A percentile compares a stretch with the other conserved stretches of the same genome.
Conservation (phyloP, 2,113 vertebrate genomes). For the Pheucticus melanocephalus region DNA sequence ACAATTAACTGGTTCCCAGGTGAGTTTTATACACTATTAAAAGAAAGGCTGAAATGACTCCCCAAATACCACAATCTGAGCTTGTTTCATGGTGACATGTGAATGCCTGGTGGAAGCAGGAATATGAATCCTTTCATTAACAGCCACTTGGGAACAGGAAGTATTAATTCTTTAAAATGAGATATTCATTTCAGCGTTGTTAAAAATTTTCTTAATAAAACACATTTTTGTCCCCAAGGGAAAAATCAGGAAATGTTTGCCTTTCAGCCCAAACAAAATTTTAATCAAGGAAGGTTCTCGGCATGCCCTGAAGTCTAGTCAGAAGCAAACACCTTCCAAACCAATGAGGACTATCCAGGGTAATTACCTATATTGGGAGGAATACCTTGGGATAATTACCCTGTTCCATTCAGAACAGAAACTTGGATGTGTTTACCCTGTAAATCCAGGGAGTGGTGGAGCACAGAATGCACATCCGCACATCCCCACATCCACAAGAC, state of each 20-base stretch:
- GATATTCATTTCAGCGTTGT: neutral
- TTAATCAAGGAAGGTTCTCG: neutral
- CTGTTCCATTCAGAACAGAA: neutral
- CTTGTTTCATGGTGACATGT: neutral
- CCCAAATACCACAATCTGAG: too few species aligned
- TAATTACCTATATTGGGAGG: neutral
- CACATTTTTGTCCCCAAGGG: accelerated
- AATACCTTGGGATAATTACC: neutral
- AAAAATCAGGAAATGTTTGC: neutral
- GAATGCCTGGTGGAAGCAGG: neutral
- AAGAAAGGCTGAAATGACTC: neutral
- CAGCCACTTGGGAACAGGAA: neutral
- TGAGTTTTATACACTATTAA: neutral
- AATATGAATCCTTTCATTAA: neutral
- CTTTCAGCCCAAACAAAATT: neutral
- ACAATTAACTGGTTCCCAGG: neutral
- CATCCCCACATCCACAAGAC: neutral
- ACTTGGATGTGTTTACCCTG: neutral
- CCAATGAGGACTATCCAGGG: neutral
- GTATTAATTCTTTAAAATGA: neutral
- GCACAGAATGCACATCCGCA: neutral
- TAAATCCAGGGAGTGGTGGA: neutral
- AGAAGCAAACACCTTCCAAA: neutral
- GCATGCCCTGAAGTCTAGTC: neutral
- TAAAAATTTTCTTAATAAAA: neutral